Percentiles rank a stretch among this genome's conserved stretches.
Conservation (phyloP, 2,113 vertebrate genomes). For the Nothobranchius kuhntae region DNA sequence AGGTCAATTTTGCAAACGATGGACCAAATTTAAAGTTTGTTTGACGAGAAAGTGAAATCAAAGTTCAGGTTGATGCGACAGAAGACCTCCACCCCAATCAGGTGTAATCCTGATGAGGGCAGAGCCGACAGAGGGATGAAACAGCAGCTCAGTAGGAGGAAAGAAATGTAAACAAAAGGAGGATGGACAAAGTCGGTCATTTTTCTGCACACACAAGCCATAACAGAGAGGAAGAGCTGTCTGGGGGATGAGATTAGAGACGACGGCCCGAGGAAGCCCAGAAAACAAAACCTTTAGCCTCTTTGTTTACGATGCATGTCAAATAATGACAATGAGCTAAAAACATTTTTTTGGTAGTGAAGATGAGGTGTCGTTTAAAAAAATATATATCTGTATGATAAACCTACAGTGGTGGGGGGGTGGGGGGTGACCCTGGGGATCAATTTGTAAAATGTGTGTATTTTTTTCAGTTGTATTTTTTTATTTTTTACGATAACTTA, state of each 20-base stretch:
- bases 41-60: conserved; percentile 1
- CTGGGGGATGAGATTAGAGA: conserved; percentile 15
- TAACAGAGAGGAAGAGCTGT: conserved; percentile 65
- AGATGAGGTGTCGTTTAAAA: conserved; percentile 67
- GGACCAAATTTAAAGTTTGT: neutral
- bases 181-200: conserved; percentile 53
- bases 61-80: neutral
- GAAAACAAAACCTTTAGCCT: conserved; percentile 74
- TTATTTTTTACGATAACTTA: conserved; percentile 82
- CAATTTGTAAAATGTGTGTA: conserved; percentile 85
- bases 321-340: conserved; percentile 73
- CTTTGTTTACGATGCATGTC: conserved; percentile 84
- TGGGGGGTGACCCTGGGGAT: conserved; percentile 62
- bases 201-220: conserved; percentile 78
- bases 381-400: conserved; percentile 76
- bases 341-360: conserved; percentile 67
- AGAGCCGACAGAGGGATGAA: conserved; percentile 48
- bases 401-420: conserved; percentile 57
- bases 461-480: conserved; percentile 82
- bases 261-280: conserved; percentile 38
- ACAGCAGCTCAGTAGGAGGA: conserved; percentile 37
- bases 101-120: conserved; percentile 34
- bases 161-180: too few relatives aligned
- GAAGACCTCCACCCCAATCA: conserved; percentile 22
- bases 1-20: neutral